A percentile compares a stretch with the other conserved stretches of the same genome.
Evolutionary conservation across 2,113 vertebrate species (phyloP).

Genomic region (Pseudonaja textilis): DNA sequence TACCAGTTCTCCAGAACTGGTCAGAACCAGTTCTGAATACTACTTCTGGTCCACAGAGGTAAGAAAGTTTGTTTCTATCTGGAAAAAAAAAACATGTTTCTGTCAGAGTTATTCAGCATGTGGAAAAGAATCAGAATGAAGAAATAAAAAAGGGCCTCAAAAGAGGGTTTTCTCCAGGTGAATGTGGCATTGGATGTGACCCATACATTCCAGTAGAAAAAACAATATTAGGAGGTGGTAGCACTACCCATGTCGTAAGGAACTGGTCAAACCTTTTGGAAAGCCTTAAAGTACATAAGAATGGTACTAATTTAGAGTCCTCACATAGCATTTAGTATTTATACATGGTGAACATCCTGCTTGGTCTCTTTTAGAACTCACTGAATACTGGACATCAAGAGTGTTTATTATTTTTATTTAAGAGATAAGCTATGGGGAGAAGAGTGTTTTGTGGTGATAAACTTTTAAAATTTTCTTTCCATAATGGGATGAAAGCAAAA

Average conservation of each 20-base stretch:
- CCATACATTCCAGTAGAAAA: background rate
- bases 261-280: background rate
- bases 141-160: background rate
- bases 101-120: background rate
- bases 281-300: background rate
- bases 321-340: background rate
- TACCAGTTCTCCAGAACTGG: no score
- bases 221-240: background rate
- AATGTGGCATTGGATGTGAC: background rate
- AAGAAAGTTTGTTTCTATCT: background rate
- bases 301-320: background rate
- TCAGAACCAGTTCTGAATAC: no score
- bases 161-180: background rate
- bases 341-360: background rate
- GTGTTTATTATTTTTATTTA: background rate
- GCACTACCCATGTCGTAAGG: background rate
- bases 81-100: no score
- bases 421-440: background rate
- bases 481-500: background rate
- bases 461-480: background rate
- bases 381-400: background rate
- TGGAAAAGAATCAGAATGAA: background rate
- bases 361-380: background rate
- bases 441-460: background rate
- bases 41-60: background rate